Evolutionary conservation across 2,888 invertebrate genomes (phyloP).

Genomic region (Drosophila helvetica): DNA sequence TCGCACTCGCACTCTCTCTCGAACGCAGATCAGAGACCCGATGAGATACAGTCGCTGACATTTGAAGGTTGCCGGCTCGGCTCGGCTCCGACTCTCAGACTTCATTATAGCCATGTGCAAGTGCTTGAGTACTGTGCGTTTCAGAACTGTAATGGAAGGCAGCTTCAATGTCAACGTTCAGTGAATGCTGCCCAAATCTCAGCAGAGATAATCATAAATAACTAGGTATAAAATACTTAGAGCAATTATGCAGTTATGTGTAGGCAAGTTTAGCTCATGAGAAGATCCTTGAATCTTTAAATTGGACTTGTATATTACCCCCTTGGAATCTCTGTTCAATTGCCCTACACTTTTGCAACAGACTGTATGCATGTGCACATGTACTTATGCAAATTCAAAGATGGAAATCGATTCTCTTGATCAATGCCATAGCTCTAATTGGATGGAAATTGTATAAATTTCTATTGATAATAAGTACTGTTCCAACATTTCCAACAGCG

Average conservation of each 20-base stretch:
- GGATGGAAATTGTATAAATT: constrained; percentile 28
- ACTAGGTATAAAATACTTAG: too few species aligned
- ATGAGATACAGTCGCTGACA: constrained; percentile 67
- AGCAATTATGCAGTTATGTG: too few species aligned
- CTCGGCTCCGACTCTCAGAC: constrained; percentile 30
- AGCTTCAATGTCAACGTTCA: constrained; percentile 24
- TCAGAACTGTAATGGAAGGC: constrained; percentile 48
- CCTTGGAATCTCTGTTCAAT: background rate
- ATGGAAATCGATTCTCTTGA: constrained; percentile 5
- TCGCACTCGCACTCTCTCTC: constrained; percentile 7
- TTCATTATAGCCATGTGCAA: constrained; percentile 49
- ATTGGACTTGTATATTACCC: background rate
- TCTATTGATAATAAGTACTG: constrained; percentile 5
- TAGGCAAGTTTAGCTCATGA: too few species aligned
- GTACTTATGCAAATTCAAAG: constrained; percentile 1
- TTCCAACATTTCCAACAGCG: constrained; percentile 13
- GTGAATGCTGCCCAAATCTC: constrained; percentile 12
- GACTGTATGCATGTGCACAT: background rate
- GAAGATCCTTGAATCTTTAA: background rate
- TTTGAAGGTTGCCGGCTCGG: constrained; percentile 59
- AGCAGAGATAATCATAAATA: background rate
- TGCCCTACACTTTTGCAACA: constrained; percentile 3
- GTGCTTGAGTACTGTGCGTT: constrained; percentile 27
- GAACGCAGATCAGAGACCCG: constrained; percentile 21
- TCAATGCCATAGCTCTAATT: constrained; percentile 16